Base-by-base conservation (phyloP, 2,888 invertebrate genomes). In the Eupithecia dodoneata region DNA sequence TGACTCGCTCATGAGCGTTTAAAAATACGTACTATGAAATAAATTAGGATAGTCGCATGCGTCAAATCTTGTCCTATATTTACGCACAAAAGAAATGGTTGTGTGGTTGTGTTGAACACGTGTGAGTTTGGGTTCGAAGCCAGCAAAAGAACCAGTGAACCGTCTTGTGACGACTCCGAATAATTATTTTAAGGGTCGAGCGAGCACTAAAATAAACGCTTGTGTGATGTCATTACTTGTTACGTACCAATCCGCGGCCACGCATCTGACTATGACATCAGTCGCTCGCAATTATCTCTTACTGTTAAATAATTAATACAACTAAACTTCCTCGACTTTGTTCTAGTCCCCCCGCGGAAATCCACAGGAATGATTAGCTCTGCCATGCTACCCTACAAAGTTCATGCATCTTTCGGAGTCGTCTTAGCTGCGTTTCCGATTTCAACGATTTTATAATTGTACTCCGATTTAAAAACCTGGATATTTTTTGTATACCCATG, bases 171-270 rank as follows among this genome's bases (percentile, higher is more conserved):
- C 89, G 90, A 89, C 85, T 88, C 85, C 85, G 85, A 87, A 89
- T 91, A 91, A 91, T 92, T 92, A 92, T 92, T 92, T 92, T 90
- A 91, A 92, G 92, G 92, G 87, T 90, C 87, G 90, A 90, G 89
- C 91, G 86, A 90, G 86, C 87, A 87, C 91, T 90, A 92, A 93
- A 92, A 93, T 94, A 93, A 90, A 90, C 89, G 88, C 84, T 86
- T 84, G 87, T 93, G 93, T 94, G 94, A 94, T 94, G 94, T 94
- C 94, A 94, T 91, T 88, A 91, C 91, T 90, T 91, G 91, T 93
- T 92, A 91, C 94, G 92, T 91, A 92, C 88, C 87, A 85, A 85
- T 83, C 85, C 82, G 84, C 78, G 81, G 81, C 81, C 78, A 91
- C 92, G 91, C 90, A 90, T 89, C 86, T 83, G 88, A 86, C 88